Evolutionary conservation across 2,888 invertebrate species (phyloP), one percentile per base, ranked within the genome.

Genomic region (Oithona nana): DNA sequence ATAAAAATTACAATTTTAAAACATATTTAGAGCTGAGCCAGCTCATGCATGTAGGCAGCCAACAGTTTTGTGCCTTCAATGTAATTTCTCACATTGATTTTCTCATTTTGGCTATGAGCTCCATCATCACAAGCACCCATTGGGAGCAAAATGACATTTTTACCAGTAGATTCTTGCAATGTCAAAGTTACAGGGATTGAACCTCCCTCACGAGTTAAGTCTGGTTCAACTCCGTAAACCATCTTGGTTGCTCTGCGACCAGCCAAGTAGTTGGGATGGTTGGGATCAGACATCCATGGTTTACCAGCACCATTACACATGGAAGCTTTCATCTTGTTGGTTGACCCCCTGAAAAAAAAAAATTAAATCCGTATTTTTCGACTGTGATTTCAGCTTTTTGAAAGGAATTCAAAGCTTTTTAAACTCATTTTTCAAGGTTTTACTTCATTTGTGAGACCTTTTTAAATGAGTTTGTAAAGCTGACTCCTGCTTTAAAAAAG

Each of bases 61-160:
- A 94, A 78, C 62, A 93, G 75, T 76, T 94, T 94, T 1, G 88
- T 88, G 88, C 62, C 61, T 22, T 62, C 62, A 26, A 62, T 62
- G 62, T 62, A 62, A 28, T 62, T 90, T 66, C 81, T 79, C 64
- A 86, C 77, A 76, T 95, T 84, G 68, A 98, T 79, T 74, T 98
- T 98, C 76, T 98, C 97, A 76, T 98, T 97, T 76, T 97, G 92
- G 16, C 94, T 94, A 77, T 98, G 98, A 65, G 97, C 95, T 69
- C 95, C 95, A 75, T 98, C 98, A 75, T 97, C 95, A 64, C 85
- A 84, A 63, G 88, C 83, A 57, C 97, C 97, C 73, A 98, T 86
- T 1, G 97, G 97, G 67, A 98, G 78, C 66, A 98, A 78, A 71
- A 98, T 79, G 58, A 95, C 93, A 76, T 90, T 95, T 72, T 88